Evolutionary conservation across 2,888 invertebrate species (phyloP).

Genomic region (Drosophila paracracens): DNA sequence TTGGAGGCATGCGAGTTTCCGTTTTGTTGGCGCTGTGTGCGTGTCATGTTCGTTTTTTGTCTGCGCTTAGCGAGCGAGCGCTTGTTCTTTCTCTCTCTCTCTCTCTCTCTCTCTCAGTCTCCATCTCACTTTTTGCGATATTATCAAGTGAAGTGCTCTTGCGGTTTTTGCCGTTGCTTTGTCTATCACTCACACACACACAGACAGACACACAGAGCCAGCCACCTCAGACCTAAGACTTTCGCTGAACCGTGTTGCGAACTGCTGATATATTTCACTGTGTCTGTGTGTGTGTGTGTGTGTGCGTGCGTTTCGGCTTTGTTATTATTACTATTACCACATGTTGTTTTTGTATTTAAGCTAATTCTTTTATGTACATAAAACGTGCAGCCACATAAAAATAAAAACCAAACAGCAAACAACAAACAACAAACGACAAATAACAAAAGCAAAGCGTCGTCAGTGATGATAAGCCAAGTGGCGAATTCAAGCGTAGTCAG

Average conservation of each 20-base stretch:
- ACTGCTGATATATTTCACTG: slow-evolving; percentile 36
- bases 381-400: slow-evolving; percentile 77
- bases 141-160: slow-evolving; percentile 79
- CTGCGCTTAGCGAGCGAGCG: slow-evolving; percentile 41
- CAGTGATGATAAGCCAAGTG: slow-evolving; percentile 75
- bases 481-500: slow-evolving; percentile 80
- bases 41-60: slow-evolving; percentile 56
- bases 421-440: slow-evolving; percentile 64
- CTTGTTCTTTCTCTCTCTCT: slow-evolving; percentile 9
- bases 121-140: slow-evolving; percentile 51
- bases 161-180: slow-evolving; percentile 67
- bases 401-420: slow-evolving; percentile 72
- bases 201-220: not conserved
- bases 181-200: slow-evolving; percentile 53
- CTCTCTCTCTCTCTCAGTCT: slow-evolving; percentile 4
- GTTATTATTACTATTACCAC: slow-evolving; percentile 79
- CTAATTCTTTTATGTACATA: slow-evolving; percentile 79
- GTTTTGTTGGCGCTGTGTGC: slow-evolving; percentile 47
- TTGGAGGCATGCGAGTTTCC: slow-evolving; percentile 40
- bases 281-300: slow-evolving; percentile 28
- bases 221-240: not conserved
- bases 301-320: slow-evolving; percentile 72
- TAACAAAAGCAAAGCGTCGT: slow-evolving; percentile 49
- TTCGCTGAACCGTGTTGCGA: not conserved
- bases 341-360: slow-evolving; percentile 81